Evolutionary conservation across 2,888 invertebrate species (phyloP), one percentile per base, ranked within the genome.

Genomic region (Drosophila meridiana): DNA sequence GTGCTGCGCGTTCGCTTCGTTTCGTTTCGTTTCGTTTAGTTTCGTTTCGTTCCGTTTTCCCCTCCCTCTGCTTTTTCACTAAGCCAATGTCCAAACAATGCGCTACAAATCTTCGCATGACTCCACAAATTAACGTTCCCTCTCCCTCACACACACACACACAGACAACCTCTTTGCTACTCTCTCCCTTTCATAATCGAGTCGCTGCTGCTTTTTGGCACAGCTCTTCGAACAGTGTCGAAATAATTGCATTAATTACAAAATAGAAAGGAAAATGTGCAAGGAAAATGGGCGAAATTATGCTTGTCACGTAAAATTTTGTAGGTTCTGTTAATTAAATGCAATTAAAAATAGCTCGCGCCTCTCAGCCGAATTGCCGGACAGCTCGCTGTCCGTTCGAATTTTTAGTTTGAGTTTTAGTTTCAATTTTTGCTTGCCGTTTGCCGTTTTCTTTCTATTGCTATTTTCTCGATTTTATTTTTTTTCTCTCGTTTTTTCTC

Each of bases 271-370:
- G 71, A 58, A 79, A 70, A 65, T 56, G 20, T 42, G 57, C 53
- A 43, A 48, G 53, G 62, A 66, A 66, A 57, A 43, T 34, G 47
- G 52, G 55, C 7, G 65, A 62, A 83, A 87, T 87, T 77, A 75
- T 77, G 80, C 80, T 65, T 90, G 85, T 87, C 87, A 87, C 74
- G 77, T 79, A 62, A 42, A 65, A 79, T 78, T 75, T 71, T 67
- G 79, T 65, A 76, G 89, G 69, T 73, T 77, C 73, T 63, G 67
- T 79, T 87, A 90, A 90, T 90, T 89, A 83, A 82, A 89, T 73
- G 83, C 88, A 90, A 89, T 90, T 87, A 83, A 81, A 90, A 87
- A 89, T 83, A 83, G 89, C 71, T 61, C 56, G 63, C 63, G 69
- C 72, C 61, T 70, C 82, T 70, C 70, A 47, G 52, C 68, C 43